Percentiles rank a stretch among this genome's conserved stretches.
These are phyloP conservation scores for Echinops telfairi DNA, from an alignment of 2,113 vertebrate species.

Conservation along the genomic window DNA sequence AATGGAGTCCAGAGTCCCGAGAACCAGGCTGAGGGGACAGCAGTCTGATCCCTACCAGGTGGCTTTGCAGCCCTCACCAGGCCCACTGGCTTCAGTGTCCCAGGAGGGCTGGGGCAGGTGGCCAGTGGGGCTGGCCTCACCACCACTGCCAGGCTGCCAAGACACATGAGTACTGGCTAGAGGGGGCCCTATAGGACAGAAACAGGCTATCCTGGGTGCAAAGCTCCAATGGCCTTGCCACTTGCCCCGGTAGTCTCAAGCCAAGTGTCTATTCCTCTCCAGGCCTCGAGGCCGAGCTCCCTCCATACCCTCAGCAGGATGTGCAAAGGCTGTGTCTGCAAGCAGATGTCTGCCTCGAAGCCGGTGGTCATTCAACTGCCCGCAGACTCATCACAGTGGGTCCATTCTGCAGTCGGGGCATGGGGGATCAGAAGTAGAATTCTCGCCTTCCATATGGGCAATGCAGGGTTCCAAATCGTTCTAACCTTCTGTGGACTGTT, in stretches of 20 bases:
- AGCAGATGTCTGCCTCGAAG: not conserved
- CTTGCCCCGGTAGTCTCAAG: not conserved
- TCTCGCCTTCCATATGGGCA: not conserved
- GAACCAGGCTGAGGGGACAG: not conserved
- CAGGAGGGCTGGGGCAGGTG: not conserved
- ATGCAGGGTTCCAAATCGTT: not conserved
- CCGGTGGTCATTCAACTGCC: not conserved
- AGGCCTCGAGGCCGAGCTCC: constrained; percentile 38
- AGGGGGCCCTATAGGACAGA: not conserved
- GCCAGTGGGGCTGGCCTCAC: rapidly evolving
- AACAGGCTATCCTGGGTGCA: not conserved
- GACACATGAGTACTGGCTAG: not conserved
- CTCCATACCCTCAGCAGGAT: not conserved
- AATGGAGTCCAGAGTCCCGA: no score
- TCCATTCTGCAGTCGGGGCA: not conserved
- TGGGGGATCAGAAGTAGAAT: not conserved
- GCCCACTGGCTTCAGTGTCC: not conserved
- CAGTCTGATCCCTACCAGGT: not conserved
- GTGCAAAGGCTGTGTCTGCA: not conserved
- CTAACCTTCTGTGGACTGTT: no score
- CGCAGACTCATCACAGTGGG: not conserved
- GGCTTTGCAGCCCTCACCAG: not conserved
- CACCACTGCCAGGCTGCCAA: rapidly evolving
- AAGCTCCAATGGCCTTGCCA: rapidly evolving
- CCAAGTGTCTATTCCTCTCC: not conserved